phyloP scores from a whole-genome alignment of 2,888 invertebrate species.

The Sphecodes monilicornis region DNA sequence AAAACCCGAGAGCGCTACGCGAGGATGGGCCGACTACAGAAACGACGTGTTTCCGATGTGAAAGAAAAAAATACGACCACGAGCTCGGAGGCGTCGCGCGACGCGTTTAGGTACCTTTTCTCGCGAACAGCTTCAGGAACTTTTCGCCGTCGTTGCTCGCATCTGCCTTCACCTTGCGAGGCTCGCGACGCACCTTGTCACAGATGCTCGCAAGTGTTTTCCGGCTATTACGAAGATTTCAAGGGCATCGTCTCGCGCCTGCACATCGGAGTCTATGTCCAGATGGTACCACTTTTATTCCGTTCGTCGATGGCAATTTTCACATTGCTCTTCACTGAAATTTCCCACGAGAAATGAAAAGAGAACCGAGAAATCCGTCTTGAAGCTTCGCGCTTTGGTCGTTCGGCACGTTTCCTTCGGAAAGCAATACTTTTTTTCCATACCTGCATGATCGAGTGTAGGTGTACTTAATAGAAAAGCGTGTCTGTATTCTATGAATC shows the following conservation, averaged over 20 bases:
- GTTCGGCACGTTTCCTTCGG: not conserved
- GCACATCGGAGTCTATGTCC: not conserved
- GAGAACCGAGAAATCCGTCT: constrained; percentile 36
- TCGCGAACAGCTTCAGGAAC: not conserved
- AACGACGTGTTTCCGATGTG: not conserved
- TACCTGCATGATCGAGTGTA: not conserved
- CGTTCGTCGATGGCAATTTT: constrained; percentile 22
- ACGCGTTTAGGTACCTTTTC: too few relatives aligned
- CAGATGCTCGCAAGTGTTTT: constrained; percentile 3
- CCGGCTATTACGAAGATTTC: constrained; percentile 33
- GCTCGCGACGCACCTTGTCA: not conserved
- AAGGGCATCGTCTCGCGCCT: not conserved
- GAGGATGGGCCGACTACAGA: constrained; percentile 32
- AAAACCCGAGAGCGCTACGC: constrained; percentile 11
- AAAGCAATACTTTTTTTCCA: not conserved
- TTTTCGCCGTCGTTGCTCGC: constrained; percentile 10
- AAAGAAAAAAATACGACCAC: not conserved
- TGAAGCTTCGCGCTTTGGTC: not conserved
- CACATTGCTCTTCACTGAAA: constrained; percentile 32
- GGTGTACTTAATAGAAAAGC: not conserved
- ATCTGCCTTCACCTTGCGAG: constrained; percentile 16
- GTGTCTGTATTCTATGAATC: not conserved
- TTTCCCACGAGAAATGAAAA: constrained; percentile 63
- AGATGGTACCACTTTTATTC: not conserved
- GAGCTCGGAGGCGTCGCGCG: not conserved